Percentiles rank a stretch among this genome's conserved stretches.
These are phyloP conservation scores for Philotrypesis tridentata DNA, from an alignment of 1,140 invertebrate species.

Conservation along the genomic window DNA sequence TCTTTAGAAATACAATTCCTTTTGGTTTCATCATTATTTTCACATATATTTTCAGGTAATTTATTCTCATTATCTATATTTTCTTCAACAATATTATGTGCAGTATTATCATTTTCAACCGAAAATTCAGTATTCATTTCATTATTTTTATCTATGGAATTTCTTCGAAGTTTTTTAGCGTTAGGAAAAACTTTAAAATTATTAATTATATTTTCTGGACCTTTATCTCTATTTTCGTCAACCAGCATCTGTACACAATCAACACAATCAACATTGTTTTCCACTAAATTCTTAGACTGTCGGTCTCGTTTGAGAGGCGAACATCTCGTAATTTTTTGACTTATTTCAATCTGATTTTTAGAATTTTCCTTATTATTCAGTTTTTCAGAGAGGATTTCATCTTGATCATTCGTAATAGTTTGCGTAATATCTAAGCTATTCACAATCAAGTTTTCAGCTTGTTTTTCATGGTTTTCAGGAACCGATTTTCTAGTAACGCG, in stretches of 20 bases:
- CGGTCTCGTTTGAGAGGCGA: neutral
- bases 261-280: neutral
- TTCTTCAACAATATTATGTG: slow-evolving; percentile 18
- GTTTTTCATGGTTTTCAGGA: slow-evolving; percentile 17
- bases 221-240: slow-evolving; percentile 13
- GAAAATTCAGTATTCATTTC: slow-evolving; percentile 12
- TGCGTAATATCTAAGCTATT: neutral
- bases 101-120: neutral
- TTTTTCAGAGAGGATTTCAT: slow-evolving; percentile 14
- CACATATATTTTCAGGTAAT: neutral
- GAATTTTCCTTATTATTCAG: slow-evolving; percentile 42
- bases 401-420: neutral
- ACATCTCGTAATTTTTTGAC: slow-evolving; percentile 9
- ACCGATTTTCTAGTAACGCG: neutral
- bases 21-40: neutral
- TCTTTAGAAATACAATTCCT: neutral
- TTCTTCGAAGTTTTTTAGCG: slow-evolving; percentile 1
- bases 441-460: neutral
- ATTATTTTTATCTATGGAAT: slow-evolving; percentile 16
- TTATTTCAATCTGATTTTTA: slow-evolving; percentile 22
- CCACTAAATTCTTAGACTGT: slow-evolving; percentile 19
- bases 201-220: neutral
- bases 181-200: neutral
- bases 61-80: neutral
- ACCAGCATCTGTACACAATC: neutral